Base-by-base conservation (phyloP, 2,113 vertebrate genomes). In the Grammomys surdaster region DNA sequence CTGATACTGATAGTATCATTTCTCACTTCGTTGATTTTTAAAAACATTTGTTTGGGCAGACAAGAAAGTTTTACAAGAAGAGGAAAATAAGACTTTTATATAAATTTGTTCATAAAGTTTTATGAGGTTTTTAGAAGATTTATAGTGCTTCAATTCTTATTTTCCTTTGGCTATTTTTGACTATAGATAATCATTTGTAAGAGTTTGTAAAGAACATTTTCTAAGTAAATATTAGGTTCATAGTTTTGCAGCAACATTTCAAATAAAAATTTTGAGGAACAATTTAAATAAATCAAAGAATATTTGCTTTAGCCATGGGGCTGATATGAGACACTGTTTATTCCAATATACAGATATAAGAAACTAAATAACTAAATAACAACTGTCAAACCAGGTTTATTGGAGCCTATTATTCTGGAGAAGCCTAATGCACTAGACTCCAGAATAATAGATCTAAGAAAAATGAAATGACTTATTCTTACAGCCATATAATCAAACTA, bases 1-100 rank as follows among this genome's bases (percentile, higher is more conserved):
- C 13, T 76, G 85, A 94, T 28, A 67, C 11, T 10, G 84, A 85
- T 88, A 89, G 13, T 81, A 51, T 78, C 95, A 93, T 89, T 95
- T 90, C 6, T 96, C 58, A 97, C 70, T 95, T 92, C 9, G 73
- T 84, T 92, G 92, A 65, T 51, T 75, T 40, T 90, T 84, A 36
- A 78, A 92, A 96, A 85, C 31, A 95, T 85, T 97, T 87, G 54
- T 91, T 88, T 88, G 31, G 40, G 58, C 10, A 13, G 72, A 56
- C 26, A 92, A 56, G 6, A 78, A 91, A 88, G 58, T 85, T 94
- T 89, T 91, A 81, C 6, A 73, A 87, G 85, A 78, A 80, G 17
- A 90, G 24, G 75, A 5, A 89, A 90, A 85, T 90, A n/a, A n/a
- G 36, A 96, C 28, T 22, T 81, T 84, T 58, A 54, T 54, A 90